These are phyloP conservation scores for Cranoglanis bouderius DNA, from an alignment of 2,113 vertebrate genomes.

Conservation along the genomic window DNA sequence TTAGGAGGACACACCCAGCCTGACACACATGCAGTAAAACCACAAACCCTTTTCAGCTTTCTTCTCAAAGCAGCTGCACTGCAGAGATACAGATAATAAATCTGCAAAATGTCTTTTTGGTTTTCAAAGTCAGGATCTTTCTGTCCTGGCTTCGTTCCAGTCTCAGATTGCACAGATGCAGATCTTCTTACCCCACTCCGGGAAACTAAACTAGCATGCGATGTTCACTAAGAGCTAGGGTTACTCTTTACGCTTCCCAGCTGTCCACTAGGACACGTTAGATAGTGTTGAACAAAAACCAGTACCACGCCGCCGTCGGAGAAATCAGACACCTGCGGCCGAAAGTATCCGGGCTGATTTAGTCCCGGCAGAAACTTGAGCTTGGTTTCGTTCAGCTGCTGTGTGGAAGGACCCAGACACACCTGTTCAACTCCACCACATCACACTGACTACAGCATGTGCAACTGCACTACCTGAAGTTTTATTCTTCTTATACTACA, in stretches of 20 bases:
- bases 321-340: not conserved
- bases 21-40: not conserved
- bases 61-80: not conserved
- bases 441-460: not conserved
- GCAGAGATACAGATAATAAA: not conserved
- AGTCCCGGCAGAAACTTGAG: not conserved
- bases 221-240: not conserved
- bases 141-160: not conserved
- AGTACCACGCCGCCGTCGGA: not conserved
- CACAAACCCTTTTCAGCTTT: not conserved
- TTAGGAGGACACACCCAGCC: not conserved
- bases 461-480: not conserved
- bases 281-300: not conserved
- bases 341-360: not conserved
- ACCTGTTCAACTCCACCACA: not conserved
- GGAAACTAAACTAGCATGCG: conserved; percentile 9
- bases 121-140: not conserved
- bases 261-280: not conserved
- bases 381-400: not conserved
- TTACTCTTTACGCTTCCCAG: conserved; percentile 16
- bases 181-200: not conserved
- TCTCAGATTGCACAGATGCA: not conserved
- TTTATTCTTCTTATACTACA: not conserved
- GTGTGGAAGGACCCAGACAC: not conserved
- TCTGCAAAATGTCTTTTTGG: not conserved